A percentile compares a stretch with the other conserved stretches of the same genome.
phyloP scores from a whole-genome alignment of 2,888 invertebrate genomes.

The Alentia gelatinosa region DNA sequence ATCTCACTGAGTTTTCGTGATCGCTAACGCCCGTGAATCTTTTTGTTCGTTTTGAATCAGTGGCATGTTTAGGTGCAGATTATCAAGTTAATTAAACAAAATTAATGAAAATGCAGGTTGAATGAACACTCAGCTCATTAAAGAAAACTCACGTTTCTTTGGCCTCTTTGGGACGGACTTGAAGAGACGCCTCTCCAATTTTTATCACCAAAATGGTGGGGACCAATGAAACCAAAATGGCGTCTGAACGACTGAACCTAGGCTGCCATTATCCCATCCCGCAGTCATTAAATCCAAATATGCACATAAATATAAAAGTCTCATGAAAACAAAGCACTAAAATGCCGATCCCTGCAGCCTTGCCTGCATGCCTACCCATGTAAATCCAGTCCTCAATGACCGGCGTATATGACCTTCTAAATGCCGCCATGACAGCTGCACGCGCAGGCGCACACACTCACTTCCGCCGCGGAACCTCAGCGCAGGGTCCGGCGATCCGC shows the following conservation, averaged over 20 bases:
- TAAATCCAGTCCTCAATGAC: neutral
- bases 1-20: neutral
- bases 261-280: neutral
- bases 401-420: neutral
- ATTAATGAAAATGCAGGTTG: neutral
- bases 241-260: neutral
- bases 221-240: neutral
- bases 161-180: neutral
- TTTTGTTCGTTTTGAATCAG: neutral
- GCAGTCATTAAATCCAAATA: neutral
- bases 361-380: too few species aligned
- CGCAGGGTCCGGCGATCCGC: neutral
- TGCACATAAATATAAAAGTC: neutral
- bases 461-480: neutral
- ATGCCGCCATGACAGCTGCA: neutral
- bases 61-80: slow-evolving; percentile 3
- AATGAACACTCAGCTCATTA: neutral
- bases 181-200: neutral
- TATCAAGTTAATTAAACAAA: slow-evolving; percentile 18
- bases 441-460: neutral
- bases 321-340: neutral
- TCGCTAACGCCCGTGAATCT: neutral
- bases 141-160: neutral
- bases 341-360: neutral
- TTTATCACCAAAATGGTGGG: neutral